Evolutionary conservation across 2,888 invertebrate genomes (phyloP), one percentile per base, ranked within the genome.

Genomic region (Schrankia costaestrigalis): DNA sequence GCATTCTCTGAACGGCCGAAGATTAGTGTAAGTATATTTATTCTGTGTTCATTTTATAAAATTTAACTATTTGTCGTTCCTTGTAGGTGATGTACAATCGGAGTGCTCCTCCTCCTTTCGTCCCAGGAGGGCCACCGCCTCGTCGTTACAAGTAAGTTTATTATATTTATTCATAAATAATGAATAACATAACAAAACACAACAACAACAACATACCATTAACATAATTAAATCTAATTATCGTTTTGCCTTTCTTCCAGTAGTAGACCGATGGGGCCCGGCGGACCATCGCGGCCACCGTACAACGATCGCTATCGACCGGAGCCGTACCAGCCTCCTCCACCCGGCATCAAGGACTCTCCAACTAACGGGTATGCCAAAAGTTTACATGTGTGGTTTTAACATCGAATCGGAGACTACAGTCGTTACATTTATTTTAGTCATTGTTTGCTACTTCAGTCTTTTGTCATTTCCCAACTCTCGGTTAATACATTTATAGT

Each of bases 281-380:
- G 27, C n/a, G 58, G 47, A 2, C 63, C 62, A 11, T 63, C 56
- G 5, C 60, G 63, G 1, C 66, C 55, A 3, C 61, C 64, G 0
- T 79, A 56, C 50, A 48, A 47, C 37, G 74, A 73, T 0, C 77
- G 74, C 11, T 84, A 63, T 48, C 76, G 74, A 1, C 67, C 60
- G 3, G 85, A 80, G 35, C 79, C 79, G 2, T 85, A 69, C 56
- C 91, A 91, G 57, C 91, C 90, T 12, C 90, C 90, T 8, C 90
- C 91, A 27, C 90, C 90, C 14, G 90, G 90, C 28, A 83, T 91
- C 48, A 89, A 90, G 85, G 71, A 90, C 77, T 83, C 84, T 0
- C 83, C 84, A 1, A 63, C 70, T 7, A 79, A 80, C 42, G 77
- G 84, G 86, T 86, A 94, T 27, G 33, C 10, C 21, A 26, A 6